Evolutionary conservation across 2,888 invertebrate genomes (phyloP), one percentile per base, ranked within the genome.

Genomic region (Caenorhabditis sp.): DNA sequence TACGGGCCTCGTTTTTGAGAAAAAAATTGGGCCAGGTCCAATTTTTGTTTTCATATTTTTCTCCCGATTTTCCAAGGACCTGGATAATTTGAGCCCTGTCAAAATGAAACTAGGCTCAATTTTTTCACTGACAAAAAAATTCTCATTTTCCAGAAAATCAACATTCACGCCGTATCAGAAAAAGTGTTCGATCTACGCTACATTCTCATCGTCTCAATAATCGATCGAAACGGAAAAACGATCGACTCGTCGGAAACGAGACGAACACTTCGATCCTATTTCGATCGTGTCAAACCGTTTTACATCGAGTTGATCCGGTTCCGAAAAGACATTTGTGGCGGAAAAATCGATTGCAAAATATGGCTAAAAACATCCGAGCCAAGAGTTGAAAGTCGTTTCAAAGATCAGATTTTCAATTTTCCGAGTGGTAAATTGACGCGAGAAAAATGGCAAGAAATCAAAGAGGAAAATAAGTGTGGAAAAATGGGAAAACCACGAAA

Each of bases 141-240:
- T 36, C 8, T 55, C 24, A 37, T 19, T 5, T 66, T 66, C 19
- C 62, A 66, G 70, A 63, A 57, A 53, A 63, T 71, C 23, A 51
- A 57, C 2, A 19, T 36, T 21, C 51, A 66, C 6, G 49, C 63
- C 17, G 55, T 51, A 17, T 60, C 26, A 37, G 49, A 61, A 43
- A 14, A 10, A 14, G 31, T 60, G 23, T 60, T 62, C 58, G 72
- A 72, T 60, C 26, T 67, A 53, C 58, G 64, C 14, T 72, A 67
- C 19, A 64, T 31, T 1, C 14, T 59, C 23, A 26, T 36, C 0
- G 12, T 72, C 2, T 36, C 36, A 1, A 49, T 72, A 14, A 49
- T 72, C 49, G 72, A 72, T 62, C 17, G 72, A 23, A 72, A 72
- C 31, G 62, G 54, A n/a, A 63, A 58, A n/a, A 19, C 61, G 31